A percentile compares a stretch with the other conserved stretches of the same genome.
phyloP scores from a whole-genome alignment of 1,140 invertebrate species.

The Neodiprion fabricii region DNA sequence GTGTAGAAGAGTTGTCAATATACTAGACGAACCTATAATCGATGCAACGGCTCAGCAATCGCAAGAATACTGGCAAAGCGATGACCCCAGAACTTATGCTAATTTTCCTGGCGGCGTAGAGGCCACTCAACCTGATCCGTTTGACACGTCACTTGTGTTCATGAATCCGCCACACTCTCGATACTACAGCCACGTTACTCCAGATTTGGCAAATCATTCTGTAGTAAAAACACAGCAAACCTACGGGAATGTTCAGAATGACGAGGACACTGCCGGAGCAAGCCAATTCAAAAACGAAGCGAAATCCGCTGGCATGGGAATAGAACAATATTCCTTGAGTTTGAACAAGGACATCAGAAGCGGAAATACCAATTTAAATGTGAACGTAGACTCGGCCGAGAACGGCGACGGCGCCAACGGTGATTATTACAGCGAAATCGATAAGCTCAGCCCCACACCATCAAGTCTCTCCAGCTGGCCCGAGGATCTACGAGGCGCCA shows the following conservation, averaged over 20 bases:
- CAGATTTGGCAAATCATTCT: slow-evolving; percentile 40
- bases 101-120: slow-evolving; percentile 47
- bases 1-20: slow-evolving; percentile 62
- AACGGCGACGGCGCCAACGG: slow-evolving; percentile 25
- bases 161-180: slow-evolving; percentile 47
- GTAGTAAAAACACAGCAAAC: slow-evolving; percentile 32
- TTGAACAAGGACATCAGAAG: slow-evolving; percentile 35
- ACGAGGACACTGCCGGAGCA: slow-evolving; percentile 25
- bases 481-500: slow-evolving; percentile 33
- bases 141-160: slow-evolving; percentile 67
- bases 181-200: slow-evolving; percentile 59
- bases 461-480: slow-evolving; percentile 22
- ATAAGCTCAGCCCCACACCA: slow-evolving; percentile 33
- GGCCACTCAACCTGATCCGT: slow-evolving; percentile 57
- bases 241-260: slow-evolving; percentile 47
- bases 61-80: slow-evolving; percentile 45
- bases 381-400: slow-evolving; percentile 32
- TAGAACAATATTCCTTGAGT: slow-evolving; percentile 35
- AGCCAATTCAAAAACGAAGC: slow-evolving; percentile 26
- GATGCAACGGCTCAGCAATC: slow-evolving; percentile 57
- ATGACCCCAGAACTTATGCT: slow-evolving; percentile 51
- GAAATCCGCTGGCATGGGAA: slow-evolving; percentile 24
- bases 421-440: slow-evolving; percentile 51
- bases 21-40: slow-evolving; percentile 81
- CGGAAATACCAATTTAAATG: slow-evolving; percentile 44